A percentile compares a stretch with the other conserved stretches of the same genome.
Evolutionary conservation across 92 coral and sea anemone genomes (phyloP).

Genomic region (Palythoa caribaeorum): DNA sequence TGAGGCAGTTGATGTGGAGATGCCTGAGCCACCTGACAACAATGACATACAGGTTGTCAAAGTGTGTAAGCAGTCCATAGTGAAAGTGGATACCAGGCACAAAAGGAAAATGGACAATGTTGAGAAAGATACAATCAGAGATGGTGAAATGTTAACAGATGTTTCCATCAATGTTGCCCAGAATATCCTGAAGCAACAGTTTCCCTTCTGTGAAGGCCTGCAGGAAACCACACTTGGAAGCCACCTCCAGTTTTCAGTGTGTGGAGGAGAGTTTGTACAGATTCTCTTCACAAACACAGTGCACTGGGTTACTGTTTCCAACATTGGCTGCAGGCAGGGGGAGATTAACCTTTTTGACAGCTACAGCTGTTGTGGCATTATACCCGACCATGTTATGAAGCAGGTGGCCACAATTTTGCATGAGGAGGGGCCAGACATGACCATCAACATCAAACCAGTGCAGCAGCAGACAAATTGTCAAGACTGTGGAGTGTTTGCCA

Average conservation of each 20-base stretch:
- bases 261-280: slow-evolving; percentile 69
- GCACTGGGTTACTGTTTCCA: slow-evolving; percentile 67
- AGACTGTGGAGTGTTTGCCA: slow-evolving; percentile 47
- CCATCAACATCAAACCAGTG: slow-evolving; percentile 21
- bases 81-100: slow-evolving; percentile 15
- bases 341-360: neutral
- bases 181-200: slow-evolving; percentile 35
- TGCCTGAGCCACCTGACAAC: neutral
- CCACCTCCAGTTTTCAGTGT: slow-evolving; percentile 48
- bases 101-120: slow-evolving; percentile 31
- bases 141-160: slow-evolving; percentile 41
- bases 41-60: slow-evolving; percentile 34
- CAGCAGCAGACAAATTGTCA: slow-evolving; percentile 39
- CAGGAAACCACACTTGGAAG: slow-evolving; percentile 58
- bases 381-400: slow-evolving; percentile 3
- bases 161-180: slow-evolving; percentile 44
- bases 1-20: neutral
- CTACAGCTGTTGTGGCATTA: neutral
- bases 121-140: slow-evolving; percentile 28
- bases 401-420: slow-evolving; percentile 14
- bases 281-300: slow-evolving; percentile 57
- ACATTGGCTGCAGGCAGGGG: slow-evolving; percentile 3
- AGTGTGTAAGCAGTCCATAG: slow-evolving; percentile 17
- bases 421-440: slow-evolving; percentile 2
- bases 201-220: slow-evolving; percentile 34